Conservation (phyloP, 2,797 vertebrate species). For the Pelobates cultripes region DNA sequence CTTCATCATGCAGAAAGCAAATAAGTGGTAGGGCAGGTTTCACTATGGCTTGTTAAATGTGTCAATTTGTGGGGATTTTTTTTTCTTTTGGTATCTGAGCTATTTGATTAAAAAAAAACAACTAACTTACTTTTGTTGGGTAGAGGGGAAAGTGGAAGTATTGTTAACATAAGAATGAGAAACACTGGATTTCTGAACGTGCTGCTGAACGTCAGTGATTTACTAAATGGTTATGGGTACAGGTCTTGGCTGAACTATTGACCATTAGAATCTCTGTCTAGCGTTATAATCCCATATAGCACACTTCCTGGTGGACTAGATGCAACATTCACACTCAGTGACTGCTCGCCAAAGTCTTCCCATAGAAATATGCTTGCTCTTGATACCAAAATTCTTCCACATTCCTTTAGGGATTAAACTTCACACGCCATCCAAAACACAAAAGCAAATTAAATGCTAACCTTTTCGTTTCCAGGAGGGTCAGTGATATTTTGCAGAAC, state of each 20-base stretch:
- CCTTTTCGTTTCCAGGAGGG: conserved; percentile 20
- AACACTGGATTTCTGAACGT: too few relatives aligned
- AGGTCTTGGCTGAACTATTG: background rate
- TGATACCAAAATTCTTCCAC: conserved; percentile 7
- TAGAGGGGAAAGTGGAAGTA: too few relatives aligned
- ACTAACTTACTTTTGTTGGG: too few relatives aligned
- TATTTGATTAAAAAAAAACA: too few relatives aligned
- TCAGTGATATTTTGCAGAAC: conserved; percentile 7
- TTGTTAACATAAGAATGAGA: too few relatives aligned
- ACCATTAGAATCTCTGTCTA: conserved; percentile 7
- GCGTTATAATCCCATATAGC: background rate
- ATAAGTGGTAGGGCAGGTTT: too few relatives aligned
- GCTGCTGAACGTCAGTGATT: too few relatives aligned
- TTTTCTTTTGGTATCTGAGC: too few relatives aligned
- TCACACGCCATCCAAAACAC: conserved; percentile 36
- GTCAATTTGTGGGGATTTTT: too few relatives aligned
- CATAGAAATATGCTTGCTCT: background rate
- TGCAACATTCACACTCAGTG: background rate
- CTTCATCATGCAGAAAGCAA: background rate
- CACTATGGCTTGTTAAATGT: too few relatives aligned
- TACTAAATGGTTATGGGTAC: too few relatives aligned
- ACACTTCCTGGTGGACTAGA: background rate
- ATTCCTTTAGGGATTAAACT: conserved; percentile 44
- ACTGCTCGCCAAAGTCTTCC: background rate
- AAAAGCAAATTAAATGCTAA: conserved; percentile 23